These are phyloP conservation scores for Enteromius unitaeniatus DNA, from an alignment of 2,797 vertebrate genomes.

Conservation along the genomic window DNA sequence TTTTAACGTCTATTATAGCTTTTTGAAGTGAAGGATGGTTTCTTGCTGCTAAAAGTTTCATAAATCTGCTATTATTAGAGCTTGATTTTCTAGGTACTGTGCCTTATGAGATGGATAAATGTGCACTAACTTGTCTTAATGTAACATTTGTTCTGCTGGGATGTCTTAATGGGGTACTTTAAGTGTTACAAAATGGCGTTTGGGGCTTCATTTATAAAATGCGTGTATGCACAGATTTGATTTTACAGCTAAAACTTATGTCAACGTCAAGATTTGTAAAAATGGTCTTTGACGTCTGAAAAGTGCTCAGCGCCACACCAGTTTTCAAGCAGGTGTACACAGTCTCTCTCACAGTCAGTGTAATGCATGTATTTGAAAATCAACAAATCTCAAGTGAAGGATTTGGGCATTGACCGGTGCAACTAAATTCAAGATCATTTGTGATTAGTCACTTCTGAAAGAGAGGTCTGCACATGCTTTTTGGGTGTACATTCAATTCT, in stretches of 20 bases:
- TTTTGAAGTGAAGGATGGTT: conserved; percentile 52
- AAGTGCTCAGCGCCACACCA: not conserved
- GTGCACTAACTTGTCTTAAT: conserved; percentile 38
- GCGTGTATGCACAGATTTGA: not conserved
- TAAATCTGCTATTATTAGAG: not conserved
- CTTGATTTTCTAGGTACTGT: conserved; percentile 16
- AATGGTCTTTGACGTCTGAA: not conserved
- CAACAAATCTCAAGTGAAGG: not conserved
- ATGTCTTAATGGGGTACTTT: not conserved
- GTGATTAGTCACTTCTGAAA: too few relatives aligned
- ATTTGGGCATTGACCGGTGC: not conserved
- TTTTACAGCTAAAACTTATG: not conserved
- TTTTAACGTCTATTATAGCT: conserved; percentile 12
- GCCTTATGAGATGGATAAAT: conserved; percentile 49
- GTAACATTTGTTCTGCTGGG: not conserved
- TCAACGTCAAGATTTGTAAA: not conserved
- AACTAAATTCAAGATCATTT: not conserved
- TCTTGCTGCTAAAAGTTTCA: conserved; percentile 31
- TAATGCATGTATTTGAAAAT: not conserved
- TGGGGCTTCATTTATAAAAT: not conserved
- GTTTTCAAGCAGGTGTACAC: not conserved
- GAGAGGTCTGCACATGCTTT: too few relatives aligned
- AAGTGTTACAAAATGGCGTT: conserved; percentile 15
- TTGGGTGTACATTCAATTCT: not conserved
- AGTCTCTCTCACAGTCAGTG: too few relatives aligned